Evolutionary conservation across 2,113 vertebrate species (phyloP).

Genomic region (Phrynosoma platyrhinos): DNA sequence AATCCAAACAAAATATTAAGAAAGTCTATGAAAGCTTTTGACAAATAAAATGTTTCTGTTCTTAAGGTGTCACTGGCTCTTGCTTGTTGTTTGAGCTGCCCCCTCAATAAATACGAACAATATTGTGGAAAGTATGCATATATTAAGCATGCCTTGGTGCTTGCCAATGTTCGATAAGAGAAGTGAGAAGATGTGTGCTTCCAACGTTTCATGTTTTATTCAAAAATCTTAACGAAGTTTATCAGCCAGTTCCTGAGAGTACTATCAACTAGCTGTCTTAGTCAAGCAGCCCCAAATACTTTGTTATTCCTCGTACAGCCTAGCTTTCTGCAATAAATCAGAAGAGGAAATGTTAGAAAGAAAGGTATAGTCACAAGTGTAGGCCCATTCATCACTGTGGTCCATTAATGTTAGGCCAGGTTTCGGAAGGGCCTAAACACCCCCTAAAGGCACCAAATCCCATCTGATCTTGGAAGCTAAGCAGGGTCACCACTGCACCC

Average conservation of each 20-base stretch:
- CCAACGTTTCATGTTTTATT: constrained; percentile 25
- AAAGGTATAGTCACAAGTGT: no score
- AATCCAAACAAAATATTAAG: no score
- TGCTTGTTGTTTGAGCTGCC: background rate
- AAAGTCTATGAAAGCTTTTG: no score
- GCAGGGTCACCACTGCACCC: no score
- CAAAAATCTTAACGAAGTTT: constrained; percentile 22
- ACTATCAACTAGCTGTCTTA: background rate
- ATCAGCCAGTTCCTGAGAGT: background rate
- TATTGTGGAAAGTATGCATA: background rate
- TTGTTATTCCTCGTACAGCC: background rate
- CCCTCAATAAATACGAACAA: background rate
- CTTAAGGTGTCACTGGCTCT: background rate
- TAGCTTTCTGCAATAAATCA: constrained; percentile 22
- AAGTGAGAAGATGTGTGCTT: background rate
- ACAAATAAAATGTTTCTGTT: background rate
- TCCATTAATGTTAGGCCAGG: no score
- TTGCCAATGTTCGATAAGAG: background rate
- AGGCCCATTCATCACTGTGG: no score
- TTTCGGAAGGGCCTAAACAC: no score
- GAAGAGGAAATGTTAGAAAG: background rate
- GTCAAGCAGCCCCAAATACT: background rate
- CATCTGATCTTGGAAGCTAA: no score
- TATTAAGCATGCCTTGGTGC: no score
- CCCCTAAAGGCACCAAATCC: no score